phyloP scores from a whole-genome alignment of 2,113 vertebrate species.

The Hypanus sabinus region DNA sequence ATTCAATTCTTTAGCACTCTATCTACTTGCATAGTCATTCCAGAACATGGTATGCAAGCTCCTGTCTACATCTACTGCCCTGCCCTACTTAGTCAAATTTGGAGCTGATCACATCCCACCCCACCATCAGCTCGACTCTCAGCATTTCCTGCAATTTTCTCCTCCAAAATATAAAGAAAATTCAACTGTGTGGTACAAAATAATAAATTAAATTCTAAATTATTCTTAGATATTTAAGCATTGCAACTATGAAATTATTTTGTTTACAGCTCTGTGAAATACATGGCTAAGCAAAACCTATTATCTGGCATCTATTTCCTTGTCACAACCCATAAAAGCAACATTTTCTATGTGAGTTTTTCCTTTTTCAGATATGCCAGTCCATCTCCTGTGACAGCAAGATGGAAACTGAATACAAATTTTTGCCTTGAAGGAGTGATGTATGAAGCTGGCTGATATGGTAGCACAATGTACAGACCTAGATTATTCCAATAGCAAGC shows the following conservation, averaged over 20 bases:
- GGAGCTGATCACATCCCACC: no score
- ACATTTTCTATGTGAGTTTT: neutral
- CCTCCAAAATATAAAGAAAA: neutral
- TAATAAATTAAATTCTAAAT: neutral
- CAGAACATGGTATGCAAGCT: no score
- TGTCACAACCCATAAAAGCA: neutral
- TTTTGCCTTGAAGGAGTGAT: no score
- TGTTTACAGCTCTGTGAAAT: slow-evolving; percentile 15
- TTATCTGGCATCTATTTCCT: neutral
- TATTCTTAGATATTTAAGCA: neutral
- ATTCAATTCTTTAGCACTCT: no score
- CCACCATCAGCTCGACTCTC: neutral
- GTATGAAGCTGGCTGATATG: neutral
- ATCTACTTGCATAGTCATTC: no score
- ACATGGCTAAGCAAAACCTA: slow-evolving; percentile 8
- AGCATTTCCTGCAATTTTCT: neutral
- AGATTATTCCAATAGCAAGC: neutral
- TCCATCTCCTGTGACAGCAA: neutral
- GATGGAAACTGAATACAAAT: neutral
- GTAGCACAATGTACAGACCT: neutral
- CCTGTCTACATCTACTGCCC: no score
- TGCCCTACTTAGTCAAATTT: no score
- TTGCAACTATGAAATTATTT: slow-evolving; percentile 23
- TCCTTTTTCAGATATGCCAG: neutral
- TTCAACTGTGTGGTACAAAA: neutral